Conservation (phyloP, 2,113 vertebrate genomes). For the Camelus bactrianus region DNA sequence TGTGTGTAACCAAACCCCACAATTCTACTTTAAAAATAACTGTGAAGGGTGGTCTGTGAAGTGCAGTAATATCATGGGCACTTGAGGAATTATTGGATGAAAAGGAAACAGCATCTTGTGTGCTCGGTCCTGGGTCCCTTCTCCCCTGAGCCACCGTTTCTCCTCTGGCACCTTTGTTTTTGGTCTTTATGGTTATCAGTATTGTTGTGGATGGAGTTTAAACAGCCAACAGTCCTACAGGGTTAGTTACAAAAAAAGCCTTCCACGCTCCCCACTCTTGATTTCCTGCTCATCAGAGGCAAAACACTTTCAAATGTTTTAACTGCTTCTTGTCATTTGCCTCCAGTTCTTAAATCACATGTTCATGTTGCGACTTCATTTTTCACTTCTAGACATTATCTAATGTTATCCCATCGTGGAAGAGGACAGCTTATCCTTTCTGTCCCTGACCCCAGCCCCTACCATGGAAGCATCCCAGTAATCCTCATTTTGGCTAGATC, state of each 20-base stretch:
- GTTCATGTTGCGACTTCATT: not conserved
- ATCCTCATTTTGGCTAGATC: not conserved
- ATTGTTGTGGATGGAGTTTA: not conserved
- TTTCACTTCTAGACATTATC: slow-evolving; percentile 1
- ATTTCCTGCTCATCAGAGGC: not conserved
- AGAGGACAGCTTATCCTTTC: not conserved
- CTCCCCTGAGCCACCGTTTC: not conserved
- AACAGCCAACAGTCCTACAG: not conserved
- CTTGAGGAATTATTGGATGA: not conserved
- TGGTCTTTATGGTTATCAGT: not conserved
- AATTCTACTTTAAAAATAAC: not conserved
- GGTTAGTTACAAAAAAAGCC: not conserved
- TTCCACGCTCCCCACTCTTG: not conserved
- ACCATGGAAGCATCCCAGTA: not conserved
- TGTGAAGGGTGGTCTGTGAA: not conserved
- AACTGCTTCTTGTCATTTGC: not conserved
- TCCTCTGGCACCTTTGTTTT: not conserved
- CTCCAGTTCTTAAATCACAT: not conserved
- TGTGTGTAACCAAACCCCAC: not conserved
- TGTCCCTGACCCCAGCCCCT: not conserved
- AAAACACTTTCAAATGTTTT: not conserved
- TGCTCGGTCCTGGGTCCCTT: not conserved
- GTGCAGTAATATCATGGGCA: accelerated
- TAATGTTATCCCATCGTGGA: not conserved
- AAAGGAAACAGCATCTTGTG: not conserved